Evolutionary conservation across 2,797 vertebrate species (phyloP).

Genomic region (Falco rusticolus): DNA sequence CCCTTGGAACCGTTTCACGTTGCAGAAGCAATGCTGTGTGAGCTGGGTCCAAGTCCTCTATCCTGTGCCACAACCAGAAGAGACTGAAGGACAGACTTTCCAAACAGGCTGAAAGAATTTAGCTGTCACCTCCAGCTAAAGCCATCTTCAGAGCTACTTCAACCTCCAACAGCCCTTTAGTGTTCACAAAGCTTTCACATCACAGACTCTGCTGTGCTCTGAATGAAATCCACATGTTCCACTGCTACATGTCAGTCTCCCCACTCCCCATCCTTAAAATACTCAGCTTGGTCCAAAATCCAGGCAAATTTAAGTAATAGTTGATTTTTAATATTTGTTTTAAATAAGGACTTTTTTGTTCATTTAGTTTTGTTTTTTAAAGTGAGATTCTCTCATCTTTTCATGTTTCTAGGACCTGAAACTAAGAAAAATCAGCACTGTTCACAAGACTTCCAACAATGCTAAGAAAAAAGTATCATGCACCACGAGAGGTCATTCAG

Average conservation of each 20-base stretch:
- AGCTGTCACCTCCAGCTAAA: neutral
- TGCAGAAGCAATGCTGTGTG: neutral
- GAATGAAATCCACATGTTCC: neutral
- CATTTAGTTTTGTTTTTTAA: neutral
- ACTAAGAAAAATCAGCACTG: neutral
- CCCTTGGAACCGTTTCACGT: fast-evolving
- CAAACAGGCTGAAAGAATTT: neutral
- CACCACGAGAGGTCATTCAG: neutral
- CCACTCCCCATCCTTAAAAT: neutral
- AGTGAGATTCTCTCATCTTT: neutral
- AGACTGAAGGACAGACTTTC: neutral
- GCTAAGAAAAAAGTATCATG: neutral
- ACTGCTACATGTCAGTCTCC: neutral
- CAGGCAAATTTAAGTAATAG: neutral
- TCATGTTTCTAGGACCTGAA: neutral
- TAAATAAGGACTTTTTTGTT: neutral
- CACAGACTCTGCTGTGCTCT: neutral
- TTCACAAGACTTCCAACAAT: neutral
- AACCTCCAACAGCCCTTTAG: neutral
- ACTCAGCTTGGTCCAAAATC: neutral
- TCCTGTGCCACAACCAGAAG: neutral
- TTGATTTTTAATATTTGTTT: neutral
- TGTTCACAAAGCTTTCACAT: neutral
- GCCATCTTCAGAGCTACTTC: neutral
- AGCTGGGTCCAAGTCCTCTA: neutral